Conservation (phyloP, 2,888 invertebrate species). For the Cerastis leucographa region DNA sequence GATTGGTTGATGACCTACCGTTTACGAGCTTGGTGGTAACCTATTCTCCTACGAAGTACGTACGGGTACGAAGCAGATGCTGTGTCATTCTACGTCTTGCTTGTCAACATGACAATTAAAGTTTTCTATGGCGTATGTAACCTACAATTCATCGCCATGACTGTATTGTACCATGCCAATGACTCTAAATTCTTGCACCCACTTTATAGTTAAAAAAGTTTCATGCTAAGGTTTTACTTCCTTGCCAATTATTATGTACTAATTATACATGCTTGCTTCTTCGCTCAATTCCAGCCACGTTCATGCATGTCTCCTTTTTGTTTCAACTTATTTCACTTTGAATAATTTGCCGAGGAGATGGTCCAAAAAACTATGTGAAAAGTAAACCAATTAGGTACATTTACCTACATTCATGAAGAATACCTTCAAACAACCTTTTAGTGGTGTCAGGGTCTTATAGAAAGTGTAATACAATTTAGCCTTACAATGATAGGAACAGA, state of each 20-base stretch:
- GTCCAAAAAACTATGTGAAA: background rate
- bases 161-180: background rate
- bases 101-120: slow-evolving; percentile 4
- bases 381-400: background rate
- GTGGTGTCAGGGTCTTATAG: slow-evolving; percentile 12
- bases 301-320: too few species aligned
- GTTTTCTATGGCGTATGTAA: background rate
- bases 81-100: slow-evolving; percentile 31
- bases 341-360: background rate
- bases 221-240: background rate
- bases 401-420: background rate
- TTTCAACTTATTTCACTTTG: background rate
- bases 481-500: background rate
- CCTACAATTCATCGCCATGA: background rate
- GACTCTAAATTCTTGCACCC: background rate
- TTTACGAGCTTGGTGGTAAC: slow-evolving; percentile 33
- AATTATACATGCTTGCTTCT: background rate
- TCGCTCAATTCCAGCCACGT: background rate
- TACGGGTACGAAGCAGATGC: slow-evolving; percentile 18
- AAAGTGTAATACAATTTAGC: slow-evolving; percentile 33
- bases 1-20: slow-evolving; percentile 48
- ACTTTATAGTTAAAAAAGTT: background rate
- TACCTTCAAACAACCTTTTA: slow-evolving; percentile 11
- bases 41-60: slow-evolving; percentile 47
- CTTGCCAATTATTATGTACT: background rate